Evolutionary conservation across 2,797 vertebrate species (phyloP).

Genomic region (Notamacropus eugenii): DNA sequence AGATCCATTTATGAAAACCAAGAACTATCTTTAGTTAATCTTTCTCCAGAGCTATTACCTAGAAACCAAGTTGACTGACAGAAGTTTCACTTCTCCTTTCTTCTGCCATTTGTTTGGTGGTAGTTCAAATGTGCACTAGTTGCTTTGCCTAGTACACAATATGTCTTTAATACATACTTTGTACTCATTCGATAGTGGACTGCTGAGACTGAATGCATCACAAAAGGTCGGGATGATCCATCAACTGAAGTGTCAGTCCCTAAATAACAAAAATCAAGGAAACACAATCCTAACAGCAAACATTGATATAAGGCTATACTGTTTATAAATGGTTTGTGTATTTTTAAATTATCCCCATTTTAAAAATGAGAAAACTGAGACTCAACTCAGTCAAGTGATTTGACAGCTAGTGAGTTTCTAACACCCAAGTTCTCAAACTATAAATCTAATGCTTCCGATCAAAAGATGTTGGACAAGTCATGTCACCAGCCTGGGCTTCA

Average conservation of each 20-base stretch:
- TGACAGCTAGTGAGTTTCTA: not conserved
- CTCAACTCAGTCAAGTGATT: not conserved
- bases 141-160: not conserved
- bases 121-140: not conserved
- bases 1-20: not conserved
- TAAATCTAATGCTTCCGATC: not conserved
- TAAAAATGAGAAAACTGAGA: not conserved
- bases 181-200: not conserved
- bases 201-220: not conserved
- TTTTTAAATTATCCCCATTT: not conserved
- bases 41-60: not conserved
- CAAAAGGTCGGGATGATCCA: not conserved
- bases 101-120: not conserved
- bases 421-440: not conserved
- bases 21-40: not conserved
- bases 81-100: not conserved
- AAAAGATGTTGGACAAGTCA: not conserved
- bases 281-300: not conserved
- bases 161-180: not conserved
- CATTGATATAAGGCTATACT: not conserved
- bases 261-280: not conserved
- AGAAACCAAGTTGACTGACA: not conserved
- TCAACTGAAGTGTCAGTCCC: constrained; percentile 21
- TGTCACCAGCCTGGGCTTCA: not conserved
- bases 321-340: not conserved